Conservation (phyloP, 2,797 vertebrate genomes). For the Coregonus ussuriensis region DNA sequence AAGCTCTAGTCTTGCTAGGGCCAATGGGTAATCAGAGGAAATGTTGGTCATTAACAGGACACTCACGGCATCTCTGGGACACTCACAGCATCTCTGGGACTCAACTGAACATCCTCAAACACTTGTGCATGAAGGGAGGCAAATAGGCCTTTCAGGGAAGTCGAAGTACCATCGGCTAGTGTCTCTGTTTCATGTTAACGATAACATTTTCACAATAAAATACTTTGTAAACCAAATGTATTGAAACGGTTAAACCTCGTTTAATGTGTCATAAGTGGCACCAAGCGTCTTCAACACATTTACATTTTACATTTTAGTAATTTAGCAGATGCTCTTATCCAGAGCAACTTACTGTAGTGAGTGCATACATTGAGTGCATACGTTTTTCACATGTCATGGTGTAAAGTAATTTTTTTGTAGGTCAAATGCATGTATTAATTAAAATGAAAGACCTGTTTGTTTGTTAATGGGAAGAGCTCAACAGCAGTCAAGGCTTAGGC, state of each 20-base stretch:
- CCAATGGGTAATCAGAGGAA: slow-evolving; percentile 71
- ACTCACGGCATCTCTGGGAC: slow-evolving; percentile 45
- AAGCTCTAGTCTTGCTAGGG: slow-evolving; percentile 40
- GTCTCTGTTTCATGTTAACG: background rate
- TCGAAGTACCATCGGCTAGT: background rate
- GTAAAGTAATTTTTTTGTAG: background rate
- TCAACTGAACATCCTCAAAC: slow-evolving; percentile 34
- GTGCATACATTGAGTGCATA: too few species aligned
- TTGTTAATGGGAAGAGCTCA: background rate
- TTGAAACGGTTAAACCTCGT: too few species aligned
- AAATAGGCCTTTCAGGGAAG: background rate
- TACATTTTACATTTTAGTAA: too few species aligned
- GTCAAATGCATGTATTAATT: background rate
- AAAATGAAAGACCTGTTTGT: background rate
- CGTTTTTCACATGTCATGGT: background rate
- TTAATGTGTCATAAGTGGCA: background rate
- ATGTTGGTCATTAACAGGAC: slow-evolving; percentile 60
- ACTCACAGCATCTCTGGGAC: background rate
- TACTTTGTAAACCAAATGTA: too few species aligned
- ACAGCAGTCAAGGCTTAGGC: background rate
- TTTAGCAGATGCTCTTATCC: too few species aligned
- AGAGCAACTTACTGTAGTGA: too few species aligned
- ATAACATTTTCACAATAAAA: background rate
- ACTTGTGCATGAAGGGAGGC: slow-evolving; percentile 30
- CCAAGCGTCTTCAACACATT: background rate